Percentiles rank a stretch among this genome's conserved stretches.
Evolutionary conservation across 2,113 vertebrate species (phyloP).

Genomic region (Bufo gargarizans): DNA sequence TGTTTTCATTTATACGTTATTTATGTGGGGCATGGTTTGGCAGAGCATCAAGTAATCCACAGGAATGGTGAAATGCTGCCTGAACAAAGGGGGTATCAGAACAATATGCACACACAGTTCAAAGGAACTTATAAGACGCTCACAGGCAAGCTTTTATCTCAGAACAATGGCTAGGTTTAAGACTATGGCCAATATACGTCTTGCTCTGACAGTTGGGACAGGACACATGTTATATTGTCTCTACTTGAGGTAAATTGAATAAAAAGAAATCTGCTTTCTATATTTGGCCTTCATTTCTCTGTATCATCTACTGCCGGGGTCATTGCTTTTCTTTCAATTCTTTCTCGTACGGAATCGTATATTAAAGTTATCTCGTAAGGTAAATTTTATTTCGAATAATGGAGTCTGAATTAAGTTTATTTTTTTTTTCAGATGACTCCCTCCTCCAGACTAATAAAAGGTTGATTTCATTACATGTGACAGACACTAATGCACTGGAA

Average conservation of each 20-base stretch:
- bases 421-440: background rate
- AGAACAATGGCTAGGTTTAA: slow-evolving; percentile 47
- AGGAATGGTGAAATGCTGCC: slow-evolving; percentile 23
- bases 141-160: slow-evolving; percentile 21
- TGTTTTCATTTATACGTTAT: slow-evolving; percentile 44
- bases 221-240: background rate
- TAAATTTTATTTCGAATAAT: background rate
- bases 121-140: slow-evolving; percentile 41
- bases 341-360: background rate
- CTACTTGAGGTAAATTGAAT: slow-evolving; percentile 10
- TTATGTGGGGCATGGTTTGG: slow-evolving; percentile 39
- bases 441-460: background rate
- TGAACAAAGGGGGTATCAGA: slow-evolving; percentile 46
- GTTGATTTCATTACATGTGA: background rate
- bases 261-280: background rate
- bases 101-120: slow-evolving; percentile 53
- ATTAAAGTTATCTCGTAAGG: background rate
- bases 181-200: slow-evolving; percentile 31
- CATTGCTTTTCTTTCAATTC: background rate
- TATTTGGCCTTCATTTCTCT: background rate
- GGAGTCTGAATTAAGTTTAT: background rate
- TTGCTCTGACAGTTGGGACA: slow-evolving; percentile 34
- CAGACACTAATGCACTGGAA: background rate
- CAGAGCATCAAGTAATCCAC: slow-evolving; percentile 48
- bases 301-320: background rate